These are phyloP conservation scores for Palythoa grandis DNA, from an alignment of 92 coral and sea anemone genomes.

Conservation along the genomic window DNA sequence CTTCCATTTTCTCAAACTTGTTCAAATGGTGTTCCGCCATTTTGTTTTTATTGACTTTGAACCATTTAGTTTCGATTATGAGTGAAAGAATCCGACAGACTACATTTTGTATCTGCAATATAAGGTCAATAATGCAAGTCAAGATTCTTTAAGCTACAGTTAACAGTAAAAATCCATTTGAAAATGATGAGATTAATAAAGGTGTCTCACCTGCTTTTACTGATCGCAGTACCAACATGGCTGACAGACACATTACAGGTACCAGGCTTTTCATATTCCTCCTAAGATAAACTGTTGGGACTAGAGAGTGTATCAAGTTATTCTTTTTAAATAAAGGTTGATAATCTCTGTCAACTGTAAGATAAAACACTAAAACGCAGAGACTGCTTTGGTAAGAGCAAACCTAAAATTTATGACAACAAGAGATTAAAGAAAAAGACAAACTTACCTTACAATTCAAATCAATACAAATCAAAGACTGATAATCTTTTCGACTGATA, in stretches of 20 bases:
- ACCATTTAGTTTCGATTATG: no score
- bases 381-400: not conserved
- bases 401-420: not conserved
- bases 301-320: not conserved
- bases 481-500: not conserved
- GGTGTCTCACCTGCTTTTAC: constrained; percentile 19
- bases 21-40: no score
- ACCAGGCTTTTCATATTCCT: constrained; percentile 12
- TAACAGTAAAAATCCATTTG: not conserved
- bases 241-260: constrained; percentile 32
- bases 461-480: not conserved
- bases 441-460: not conserved
- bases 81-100: no score
- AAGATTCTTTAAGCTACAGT: no score
- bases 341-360: not conserved
- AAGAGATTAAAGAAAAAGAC: not conserved
- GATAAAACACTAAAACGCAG: not conserved
- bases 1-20: no score
- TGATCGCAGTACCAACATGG: constrained; percentile 27
- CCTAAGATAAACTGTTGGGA: not conserved
- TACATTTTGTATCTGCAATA: no score
- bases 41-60: no score
- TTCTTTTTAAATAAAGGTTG: not conserved
- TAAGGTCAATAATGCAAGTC: no score
- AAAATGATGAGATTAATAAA: not conserved